Evolutionary conservation across 2,797 vertebrate species (phyloP).

Genomic region (Gymnoscopelus braueri): DNA sequence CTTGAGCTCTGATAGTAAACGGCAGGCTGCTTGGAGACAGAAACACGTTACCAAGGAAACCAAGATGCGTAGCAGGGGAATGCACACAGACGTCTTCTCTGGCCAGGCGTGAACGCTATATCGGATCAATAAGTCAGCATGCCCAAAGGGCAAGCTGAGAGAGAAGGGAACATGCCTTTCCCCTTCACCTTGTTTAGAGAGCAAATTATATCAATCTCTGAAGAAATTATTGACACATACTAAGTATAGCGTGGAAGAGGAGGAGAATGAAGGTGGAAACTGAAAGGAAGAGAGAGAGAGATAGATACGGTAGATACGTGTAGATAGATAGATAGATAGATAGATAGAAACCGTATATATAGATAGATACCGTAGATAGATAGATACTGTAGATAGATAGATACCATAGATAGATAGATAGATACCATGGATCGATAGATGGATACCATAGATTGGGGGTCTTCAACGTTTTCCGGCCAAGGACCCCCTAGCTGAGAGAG

Average conservation of each 20-base stretch:
- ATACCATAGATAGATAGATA: not conserved
- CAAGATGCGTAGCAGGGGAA: conserved; percentile 36
- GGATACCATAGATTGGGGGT: not conserved
- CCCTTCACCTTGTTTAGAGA: conserved; percentile 25
- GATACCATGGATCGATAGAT: not conserved
- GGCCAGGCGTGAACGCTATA: conserved; percentile 36
- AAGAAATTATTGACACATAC: not conserved
- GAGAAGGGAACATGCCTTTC: conserved; percentile 36
- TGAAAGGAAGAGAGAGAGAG: not conserved
- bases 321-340: not conserved
- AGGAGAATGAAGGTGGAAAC: conserved; percentile 14
- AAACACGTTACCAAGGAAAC: conserved; percentile 70
- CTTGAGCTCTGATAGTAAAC: conserved; percentile 59
- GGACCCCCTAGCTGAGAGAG: no score
- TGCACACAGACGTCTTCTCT: conserved; percentile 48
- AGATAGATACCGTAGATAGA: no score
- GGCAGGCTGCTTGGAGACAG: conserved; percentile 61
- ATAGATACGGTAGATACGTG: no score
- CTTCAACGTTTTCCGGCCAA: no score
- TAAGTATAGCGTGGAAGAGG: not conserved
- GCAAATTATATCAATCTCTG: conserved; percentile 4
- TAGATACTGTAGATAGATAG: no score
- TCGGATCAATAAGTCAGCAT: conserved; percentile 57
- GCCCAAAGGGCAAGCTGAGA: conserved; percentile 42
- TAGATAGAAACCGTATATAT: no score